These are phyloP conservation scores for Lycophotia porphyrea DNA, from an alignment of 2,888 invertebrate species.

Conservation along the genomic window DNA sequence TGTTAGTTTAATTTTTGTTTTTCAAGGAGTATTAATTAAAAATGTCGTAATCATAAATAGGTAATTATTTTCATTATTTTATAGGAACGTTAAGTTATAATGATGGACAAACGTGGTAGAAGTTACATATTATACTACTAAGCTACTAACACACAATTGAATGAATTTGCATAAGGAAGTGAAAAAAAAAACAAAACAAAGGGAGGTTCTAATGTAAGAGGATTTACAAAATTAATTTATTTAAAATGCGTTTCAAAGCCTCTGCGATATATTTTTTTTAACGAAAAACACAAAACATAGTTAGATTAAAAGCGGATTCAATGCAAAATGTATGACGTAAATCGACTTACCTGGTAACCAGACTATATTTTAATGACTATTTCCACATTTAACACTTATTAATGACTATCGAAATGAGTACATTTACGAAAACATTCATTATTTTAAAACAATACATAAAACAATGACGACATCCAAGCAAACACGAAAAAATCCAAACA, in stretches of 20 bases:
- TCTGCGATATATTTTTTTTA: constrained; percentile 2
- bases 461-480: constrained; percentile 57
- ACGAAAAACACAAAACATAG: neutral
- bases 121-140: neutral
- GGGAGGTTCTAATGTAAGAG: constrained; percentile 1
- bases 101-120: neutral
- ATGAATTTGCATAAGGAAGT: constrained; percentile 42
- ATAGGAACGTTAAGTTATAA: neutral
- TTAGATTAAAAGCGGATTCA: constrained; percentile 11
- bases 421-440: constrained; percentile 45
- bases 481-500: constrained; percentile 60
- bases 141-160: neutral
- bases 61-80: neutral
- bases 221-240: constrained; percentile 7
- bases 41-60: neutral
- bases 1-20: neutral
- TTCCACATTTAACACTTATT: constrained; percentile 57
- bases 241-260: constrained; percentile 2
- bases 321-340: constrained; percentile 39
- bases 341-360: constrained; percentile 57
- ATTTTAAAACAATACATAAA: constrained; percentile 40
- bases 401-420: constrained; percentile 35
- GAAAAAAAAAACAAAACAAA: constrained; percentile 44
- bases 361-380: constrained; percentile 42
- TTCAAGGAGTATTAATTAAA: neutral